Percentiles rank a stretch among this genome's conserved stretches.
Evolutionary conservation across 92 coral and sea anemone species (phyloP).

Genomic region (Ricordea florida): DNA sequence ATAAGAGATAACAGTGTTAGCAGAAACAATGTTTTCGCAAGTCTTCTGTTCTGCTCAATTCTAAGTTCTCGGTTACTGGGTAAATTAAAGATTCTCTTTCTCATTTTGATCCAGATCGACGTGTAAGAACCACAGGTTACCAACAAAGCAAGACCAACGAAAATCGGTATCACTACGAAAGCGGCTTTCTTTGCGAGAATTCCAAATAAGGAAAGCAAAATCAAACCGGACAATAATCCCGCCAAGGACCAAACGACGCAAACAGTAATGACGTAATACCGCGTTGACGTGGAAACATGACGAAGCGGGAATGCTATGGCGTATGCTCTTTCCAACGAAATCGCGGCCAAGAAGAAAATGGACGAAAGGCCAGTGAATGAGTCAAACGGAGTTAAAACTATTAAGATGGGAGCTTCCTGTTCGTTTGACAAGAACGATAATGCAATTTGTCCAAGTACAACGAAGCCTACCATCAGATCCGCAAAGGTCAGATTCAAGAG

Average conservation of each 20-base stretch:
- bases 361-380: neutral
- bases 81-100: neutral
- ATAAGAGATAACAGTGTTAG: neutral
- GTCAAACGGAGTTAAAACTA: no score
- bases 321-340: neutral
- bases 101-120: neutral
- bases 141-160: slow-evolving; percentile 1
- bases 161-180: neutral
- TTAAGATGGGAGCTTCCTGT: no score
- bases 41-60: neutral
- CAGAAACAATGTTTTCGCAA: neutral
- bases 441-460: no score
- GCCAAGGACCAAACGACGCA: neutral
- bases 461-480: no score
- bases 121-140: slow-evolving; percentile 2
- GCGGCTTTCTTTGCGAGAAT: neutral
- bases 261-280: neutral
- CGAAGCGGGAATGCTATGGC: neutral
- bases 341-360: neutral
- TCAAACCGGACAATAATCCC: neutral
- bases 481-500: no score
- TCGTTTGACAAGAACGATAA: no score
- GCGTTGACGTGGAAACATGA: slow-evolving; percentile 3
- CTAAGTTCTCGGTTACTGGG: neutral
- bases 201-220: neutral